Percentiles rank a stretch among this genome's conserved stretches.
Evolutionary conservation across 1,140 invertebrate species (phyloP).

Genomic region (Camponotus vicinus): DNA sequence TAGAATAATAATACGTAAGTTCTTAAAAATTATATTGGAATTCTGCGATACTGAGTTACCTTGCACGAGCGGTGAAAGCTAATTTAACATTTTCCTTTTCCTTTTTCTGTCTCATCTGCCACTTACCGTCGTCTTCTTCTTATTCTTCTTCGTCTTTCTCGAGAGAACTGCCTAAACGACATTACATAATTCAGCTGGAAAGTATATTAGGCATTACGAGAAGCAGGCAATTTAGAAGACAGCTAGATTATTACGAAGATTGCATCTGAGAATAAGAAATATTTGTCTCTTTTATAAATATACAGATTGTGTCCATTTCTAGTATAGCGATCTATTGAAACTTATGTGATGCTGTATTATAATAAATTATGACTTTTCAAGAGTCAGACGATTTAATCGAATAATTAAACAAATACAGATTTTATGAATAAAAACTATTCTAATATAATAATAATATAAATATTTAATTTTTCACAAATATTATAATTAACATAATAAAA

Average conservation of each 20-base stretch:
- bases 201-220: slow-evolving; percentile 12
- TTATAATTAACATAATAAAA: neutral
- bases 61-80: slow-evolving; percentile 74
- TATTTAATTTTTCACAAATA: neutral
- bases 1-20: slow-evolving; percentile 2
- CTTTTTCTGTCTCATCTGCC: slow-evolving; percentile 2
- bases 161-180: slow-evolving; percentile 29
- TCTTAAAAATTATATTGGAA: slow-evolving; percentile 13
- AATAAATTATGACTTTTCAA: slow-evolving; percentile 4
- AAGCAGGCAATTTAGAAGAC: slow-evolving; percentile 24
- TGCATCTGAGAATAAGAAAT: neutral
- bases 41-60: slow-evolving; percentile 56
- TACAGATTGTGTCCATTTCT: neutral
- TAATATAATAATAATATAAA: neutral
- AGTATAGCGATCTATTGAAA: neutral
- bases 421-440: neutral
- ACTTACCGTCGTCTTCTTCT: neutral
- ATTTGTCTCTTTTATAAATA: neutral
- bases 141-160: neutral
- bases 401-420: neutral
- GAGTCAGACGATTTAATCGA: neutral
- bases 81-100: slow-evolving; percentile 72
- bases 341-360: neutral
- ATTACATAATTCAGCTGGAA: neutral
- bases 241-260: slow-evolving; percentile 36